phyloP scores from a whole-genome alignment of 2,113 vertebrate species.

The Ardeotis arabs region DNA sequence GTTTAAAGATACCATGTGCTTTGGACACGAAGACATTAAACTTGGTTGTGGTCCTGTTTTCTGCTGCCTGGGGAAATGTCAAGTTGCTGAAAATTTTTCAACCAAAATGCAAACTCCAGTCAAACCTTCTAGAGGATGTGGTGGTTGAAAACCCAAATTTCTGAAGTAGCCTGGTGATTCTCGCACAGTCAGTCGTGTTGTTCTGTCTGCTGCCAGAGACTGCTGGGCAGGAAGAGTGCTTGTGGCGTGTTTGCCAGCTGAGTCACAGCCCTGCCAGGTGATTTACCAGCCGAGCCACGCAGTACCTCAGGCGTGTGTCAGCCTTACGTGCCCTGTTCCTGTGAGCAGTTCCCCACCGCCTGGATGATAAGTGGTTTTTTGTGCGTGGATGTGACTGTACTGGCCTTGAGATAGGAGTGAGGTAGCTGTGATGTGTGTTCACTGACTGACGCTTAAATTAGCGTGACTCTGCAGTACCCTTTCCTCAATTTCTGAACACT shows the following conservation, averaged over 20 bases:
- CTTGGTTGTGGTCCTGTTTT: rapidly evolving
- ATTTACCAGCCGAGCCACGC: rapidly evolving
- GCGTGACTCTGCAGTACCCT: neutral
- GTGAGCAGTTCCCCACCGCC: neutral
- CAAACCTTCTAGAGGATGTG: neutral
- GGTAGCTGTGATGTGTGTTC: neutral
- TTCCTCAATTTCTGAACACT: neutral
- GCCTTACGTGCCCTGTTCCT: rapidly evolving
- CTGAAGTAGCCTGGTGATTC: neutral
- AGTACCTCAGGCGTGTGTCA: rapidly evolving
- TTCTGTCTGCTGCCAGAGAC: neutral
- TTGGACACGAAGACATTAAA: too few relatives aligned
- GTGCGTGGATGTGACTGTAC: neutral
- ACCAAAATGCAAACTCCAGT: rapidly evolving
- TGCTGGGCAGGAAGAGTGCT: neutral
- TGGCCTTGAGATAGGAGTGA: neutral
- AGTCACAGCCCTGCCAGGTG: rapidly evolving
- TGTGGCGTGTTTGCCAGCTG: neutral
- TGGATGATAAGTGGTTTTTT: too few relatives aligned
- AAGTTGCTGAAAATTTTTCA: neutral
- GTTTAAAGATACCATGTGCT: too few relatives aligned
- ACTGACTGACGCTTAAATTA: neutral
- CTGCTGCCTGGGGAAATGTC: neutral
- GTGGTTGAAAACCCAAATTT: neutral
- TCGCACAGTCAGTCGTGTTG: rapidly evolving